Evolutionary conservation across 2,888 invertebrate genomes (phyloP), one percentile per base, ranked within the genome.

Genomic region (Spatulosminthurus flaviceps): DNA sequence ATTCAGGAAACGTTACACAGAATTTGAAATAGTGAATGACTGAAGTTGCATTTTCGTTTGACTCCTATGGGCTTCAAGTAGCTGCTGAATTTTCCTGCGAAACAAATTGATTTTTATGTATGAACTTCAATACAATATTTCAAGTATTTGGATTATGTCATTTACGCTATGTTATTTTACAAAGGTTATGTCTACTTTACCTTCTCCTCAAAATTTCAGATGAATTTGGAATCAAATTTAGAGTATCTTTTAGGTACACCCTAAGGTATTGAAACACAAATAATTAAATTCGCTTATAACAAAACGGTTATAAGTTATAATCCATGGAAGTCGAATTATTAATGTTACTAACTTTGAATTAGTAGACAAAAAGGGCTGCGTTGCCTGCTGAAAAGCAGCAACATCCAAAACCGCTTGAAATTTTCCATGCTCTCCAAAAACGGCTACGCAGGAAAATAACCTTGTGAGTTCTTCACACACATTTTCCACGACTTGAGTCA

Each of bases 401-500:
- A 94, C 91, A 86, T 95, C 97, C 9, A 94, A 91, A 51, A 92
- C 90, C 26, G 95, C 95, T 89, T 95, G 94, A 86, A 93, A 90
- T 74, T 92, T 92, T 67, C 94, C 93, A 79, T 91, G 90, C 83
- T 90, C 89, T 87, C 91, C 92, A 86, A 93, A 93, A 81, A 90
- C 90, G 1, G 86, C 84, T 16, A 93, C 93, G 87, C 94, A 94
- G 51, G 93, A 92, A 89, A 95, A 94, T 16, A 98, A 90, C 16
- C 97, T 91, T 64, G 95, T 93, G 82, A 97, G 89, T 89, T 98
- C 97, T 89, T 97, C 96, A 83, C 95, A 94, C 79, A 97, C 94
- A 0, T 94, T 95, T 89, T 96, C 94, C 67, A 96, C 93, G 84
- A 97, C 94, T 86, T 93, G 92, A 22, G 92, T 86, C 86, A 89